Conservation (phyloP, 2,888 invertebrate genomes). For the Andrena camellia region DNA sequence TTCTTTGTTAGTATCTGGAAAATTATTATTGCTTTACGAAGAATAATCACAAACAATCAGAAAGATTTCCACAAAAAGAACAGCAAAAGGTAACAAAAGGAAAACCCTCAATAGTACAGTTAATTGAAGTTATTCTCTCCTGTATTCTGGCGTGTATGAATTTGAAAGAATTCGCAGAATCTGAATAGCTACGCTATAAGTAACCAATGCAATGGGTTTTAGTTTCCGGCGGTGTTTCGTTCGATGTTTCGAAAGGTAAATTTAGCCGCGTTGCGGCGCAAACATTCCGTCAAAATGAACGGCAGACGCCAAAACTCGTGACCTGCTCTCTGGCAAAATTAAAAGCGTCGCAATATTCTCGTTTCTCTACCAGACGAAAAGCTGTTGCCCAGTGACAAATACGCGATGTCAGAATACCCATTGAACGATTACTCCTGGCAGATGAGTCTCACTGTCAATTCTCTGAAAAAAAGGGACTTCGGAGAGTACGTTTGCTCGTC, state of each 20-base stretch:
- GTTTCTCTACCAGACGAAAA: slow-evolving; percentile 88
- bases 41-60: too few relatives aligned
- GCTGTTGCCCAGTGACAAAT: slow-evolving; percentile 91
- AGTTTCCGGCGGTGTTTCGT: neutral
- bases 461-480: slow-evolving; percentile 90
- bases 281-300: slow-evolving; percentile 12
- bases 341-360: slow-evolving; percentile 54
- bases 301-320: slow-evolving; percentile 7
- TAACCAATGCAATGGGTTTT: neutral
- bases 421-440: slow-evolving; percentile 92
- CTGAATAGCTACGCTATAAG: neutral
- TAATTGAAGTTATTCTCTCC: too few relatives aligned
- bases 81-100: too few relatives aligned
- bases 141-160: neutral
- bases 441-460: slow-evolving; percentile 93
- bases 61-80: too few relatives aligned
- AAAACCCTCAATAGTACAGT: too few relatives aligned
- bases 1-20: too few relatives aligned
- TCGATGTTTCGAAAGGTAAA: slow-evolving; percentile 25
- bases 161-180: neutral
- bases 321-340: slow-evolving; percentile 26
- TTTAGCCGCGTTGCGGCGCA: neutral
- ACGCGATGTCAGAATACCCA: slow-evolving; percentile 90
- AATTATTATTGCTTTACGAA: too few relatives aligned
- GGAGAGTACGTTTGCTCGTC: slow-evolving; percentile 94